Base-by-base conservation (phyloP, 2,113 vertebrate species). In the Nibea coibor region DNA sequence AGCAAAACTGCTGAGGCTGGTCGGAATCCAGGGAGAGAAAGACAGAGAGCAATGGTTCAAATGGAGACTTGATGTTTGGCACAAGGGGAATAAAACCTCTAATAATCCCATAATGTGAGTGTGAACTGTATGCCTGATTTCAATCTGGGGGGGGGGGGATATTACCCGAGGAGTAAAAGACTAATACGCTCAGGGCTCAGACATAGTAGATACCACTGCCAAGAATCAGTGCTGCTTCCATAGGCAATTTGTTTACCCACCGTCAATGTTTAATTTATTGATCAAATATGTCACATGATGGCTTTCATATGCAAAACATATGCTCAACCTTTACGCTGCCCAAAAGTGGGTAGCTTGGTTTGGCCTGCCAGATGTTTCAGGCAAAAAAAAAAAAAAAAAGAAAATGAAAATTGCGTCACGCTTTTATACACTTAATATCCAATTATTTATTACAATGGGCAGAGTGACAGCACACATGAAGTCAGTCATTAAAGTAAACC, bases 1-100 rank as follows among this genome's bases (percentile, higher is more conserved):
- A 75, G 85, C 84, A 80, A 86, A 91, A 87, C 76, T 82, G 87
- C 91, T 89, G 88, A 88, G 86, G 82, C 67, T n/a, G 71, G 82
- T 81, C 83, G 80, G 80, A 71, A 89, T 88, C 79, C 79, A 66
- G 39, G 19, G 63, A 62, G 67, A 50, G 70, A 51, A 14, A 35
- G 71, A 75, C 8, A 14, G 53, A 31, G 58, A 82, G 74, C 26
- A 72, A 67, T 67, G 53, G 78, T 76, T 80, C 22, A 78, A 58
- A 82, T 59, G 71, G 70, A 81, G 78, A 75, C 58, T 45, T 54
- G 59, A 80, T 54, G 73, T 71, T 78, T 82, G 81, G 80, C 81
- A 71, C 65, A 67, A 56, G 75, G 68, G 48, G 69, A 78, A 71
- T 74, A 66, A 80, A 82, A 57, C 64, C 26, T 81, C 28, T 88